phyloP scores from a whole-genome alignment of 2,888 invertebrate species.

The Drosophila macrospina region DNA sequence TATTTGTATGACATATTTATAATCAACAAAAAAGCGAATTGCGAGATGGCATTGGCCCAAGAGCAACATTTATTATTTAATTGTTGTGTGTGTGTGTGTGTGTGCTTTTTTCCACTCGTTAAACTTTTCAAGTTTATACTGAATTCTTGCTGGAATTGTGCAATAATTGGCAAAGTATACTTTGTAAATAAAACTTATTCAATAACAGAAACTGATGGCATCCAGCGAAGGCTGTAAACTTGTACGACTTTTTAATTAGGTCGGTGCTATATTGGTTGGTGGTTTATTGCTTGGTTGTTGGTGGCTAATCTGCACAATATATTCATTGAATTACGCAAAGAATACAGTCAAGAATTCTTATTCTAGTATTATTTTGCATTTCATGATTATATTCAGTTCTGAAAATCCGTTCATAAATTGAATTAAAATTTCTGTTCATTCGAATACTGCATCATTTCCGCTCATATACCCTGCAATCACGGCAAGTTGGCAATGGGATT shows the following conservation, averaged over 20 bases:
- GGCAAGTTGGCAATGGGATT: neutral
- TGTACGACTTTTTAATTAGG: conserved; percentile 63
- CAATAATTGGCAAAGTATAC: conserved; percentile 68
- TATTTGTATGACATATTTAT: conserved; percentile 10
- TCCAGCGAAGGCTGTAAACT: conserved; percentile 68
- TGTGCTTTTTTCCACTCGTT: conserved; percentile 15
- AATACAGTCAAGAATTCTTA: too few relatives aligned
- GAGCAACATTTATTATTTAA: conserved; percentile 44
- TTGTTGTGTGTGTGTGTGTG: too few relatives aligned
- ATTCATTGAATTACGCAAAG: neutral
- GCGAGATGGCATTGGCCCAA: conserved; percentile 53
- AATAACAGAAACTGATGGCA: conserved; percentile 32
- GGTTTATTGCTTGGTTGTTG: neutral
- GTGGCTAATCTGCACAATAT: neutral
- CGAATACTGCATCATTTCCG: conserved; percentile 64
- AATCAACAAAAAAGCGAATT: conserved; percentile 6
- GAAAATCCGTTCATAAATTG: conserved; percentile 29
- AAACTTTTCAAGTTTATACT: conserved; percentile 49
- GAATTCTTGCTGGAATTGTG: conserved; percentile 56
- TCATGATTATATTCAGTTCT: neutral
- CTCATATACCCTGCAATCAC: neutral
- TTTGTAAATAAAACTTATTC: conserved; percentile 45
- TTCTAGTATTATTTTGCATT: too few relatives aligned
- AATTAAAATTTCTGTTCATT: conserved; percentile 14
- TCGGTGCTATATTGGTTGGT: conserved; percentile 29